phyloP scores from a whole-genome alignment of 2,888 invertebrate genomes.

The Micropterix aruncella region DNA sequence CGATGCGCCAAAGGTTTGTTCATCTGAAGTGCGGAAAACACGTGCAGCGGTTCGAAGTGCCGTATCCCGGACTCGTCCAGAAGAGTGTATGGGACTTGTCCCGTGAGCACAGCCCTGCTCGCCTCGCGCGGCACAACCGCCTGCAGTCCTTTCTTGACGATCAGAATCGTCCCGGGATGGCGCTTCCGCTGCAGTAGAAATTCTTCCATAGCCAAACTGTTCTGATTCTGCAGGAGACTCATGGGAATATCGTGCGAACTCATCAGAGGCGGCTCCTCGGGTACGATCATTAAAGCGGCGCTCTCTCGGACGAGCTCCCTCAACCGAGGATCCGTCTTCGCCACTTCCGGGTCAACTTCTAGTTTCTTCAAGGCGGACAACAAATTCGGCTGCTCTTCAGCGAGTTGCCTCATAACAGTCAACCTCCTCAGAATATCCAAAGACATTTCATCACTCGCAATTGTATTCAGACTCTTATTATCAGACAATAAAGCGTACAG shows the following conservation, averaged over 20 bases:
- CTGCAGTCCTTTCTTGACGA: slow-evolving; percentile 59
- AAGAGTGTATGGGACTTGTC: slow-evolving; percentile 60
- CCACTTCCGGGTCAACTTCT: slow-evolving; percentile 49
- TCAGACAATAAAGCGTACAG: slow-evolving; percentile 38
- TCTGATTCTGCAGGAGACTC: slow-evolving; percentile 49
- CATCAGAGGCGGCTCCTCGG: slow-evolving; percentile 42
- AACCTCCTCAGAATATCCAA: slow-evolving; percentile 53
- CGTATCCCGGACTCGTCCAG: slow-evolving; percentile 64
- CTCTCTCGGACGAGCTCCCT: slow-evolving; percentile 59
- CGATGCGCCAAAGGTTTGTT: slow-evolving; percentile 48
- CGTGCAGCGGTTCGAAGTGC: slow-evolving; percentile 62
- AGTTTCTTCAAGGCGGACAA: slow-evolving; percentile 46
- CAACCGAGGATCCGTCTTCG: slow-evolving; percentile 52
- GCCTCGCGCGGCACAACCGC: slow-evolving; percentile 67
- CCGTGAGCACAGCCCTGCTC: slow-evolving; percentile 56
- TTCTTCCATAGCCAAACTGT: slow-evolving; percentile 64
- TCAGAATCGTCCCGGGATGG: slow-evolving; percentile 46
- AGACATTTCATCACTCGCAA: slow-evolving; percentile 43
- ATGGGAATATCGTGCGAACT: slow-evolving; percentile 59
- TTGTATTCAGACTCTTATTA: slow-evolving; percentile 37
- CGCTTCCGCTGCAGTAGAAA: slow-evolving; percentile 48
- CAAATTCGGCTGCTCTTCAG: slow-evolving; percentile 49
- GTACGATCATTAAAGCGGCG: slow-evolving; percentile 53
- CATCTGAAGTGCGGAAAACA: slow-evolving; percentile 54
- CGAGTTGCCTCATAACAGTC: slow-evolving; percentile 56